These are phyloP conservation scores for Helleia helle DNA, from an alignment of 2,888 invertebrate genomes.

Conservation along the genomic window DNA sequence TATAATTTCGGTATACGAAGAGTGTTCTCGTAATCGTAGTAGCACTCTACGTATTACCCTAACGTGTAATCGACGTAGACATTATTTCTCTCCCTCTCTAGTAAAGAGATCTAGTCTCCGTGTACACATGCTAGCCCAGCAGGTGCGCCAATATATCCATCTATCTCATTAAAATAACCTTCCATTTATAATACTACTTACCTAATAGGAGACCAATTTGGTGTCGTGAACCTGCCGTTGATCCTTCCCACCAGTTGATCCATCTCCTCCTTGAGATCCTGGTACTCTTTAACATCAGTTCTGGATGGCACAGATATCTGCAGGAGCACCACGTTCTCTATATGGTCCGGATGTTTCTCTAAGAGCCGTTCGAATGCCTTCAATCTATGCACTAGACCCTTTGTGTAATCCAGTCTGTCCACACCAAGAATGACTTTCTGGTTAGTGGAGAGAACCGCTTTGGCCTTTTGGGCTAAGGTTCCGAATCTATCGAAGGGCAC, in stretches of 20 bases:
- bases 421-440: slow-evolving; percentile 91
- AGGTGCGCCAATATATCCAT: no score
- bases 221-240: slow-evolving; percentile 91
- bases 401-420: slow-evolving; percentile 92
- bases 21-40: no score
- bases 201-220: slow-evolving; percentile 93
- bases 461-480: slow-evolving; percentile 81
- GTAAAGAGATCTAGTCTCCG: no score
- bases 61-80: no score
- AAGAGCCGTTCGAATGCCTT: slow-evolving; percentile 87
- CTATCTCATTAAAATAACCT: no score
- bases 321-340: slow-evolving; percentile 84
- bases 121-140: no score
- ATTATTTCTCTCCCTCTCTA: no score
- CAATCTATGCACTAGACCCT: slow-evolving; percentile 87
- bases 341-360: slow-evolving; percentile 89
- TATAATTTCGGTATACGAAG: no score
- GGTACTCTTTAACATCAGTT: slow-evolving; percentile 92
- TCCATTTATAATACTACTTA: slow-evolving; percentile 29
- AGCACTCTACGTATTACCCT: no score
- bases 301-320: slow-evolving; percentile 92
- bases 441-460: slow-evolving; percentile 79
- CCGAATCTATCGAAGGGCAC: slow-evolving; percentile 92
- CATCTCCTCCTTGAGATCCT: slow-evolving; percentile 91
- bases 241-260: slow-evolving; percentile 91